Evolutionary conservation across 2,888 invertebrate species (phyloP), one percentile per base, ranked within the genome.

Genomic region (Branchellion lobata): DNA sequence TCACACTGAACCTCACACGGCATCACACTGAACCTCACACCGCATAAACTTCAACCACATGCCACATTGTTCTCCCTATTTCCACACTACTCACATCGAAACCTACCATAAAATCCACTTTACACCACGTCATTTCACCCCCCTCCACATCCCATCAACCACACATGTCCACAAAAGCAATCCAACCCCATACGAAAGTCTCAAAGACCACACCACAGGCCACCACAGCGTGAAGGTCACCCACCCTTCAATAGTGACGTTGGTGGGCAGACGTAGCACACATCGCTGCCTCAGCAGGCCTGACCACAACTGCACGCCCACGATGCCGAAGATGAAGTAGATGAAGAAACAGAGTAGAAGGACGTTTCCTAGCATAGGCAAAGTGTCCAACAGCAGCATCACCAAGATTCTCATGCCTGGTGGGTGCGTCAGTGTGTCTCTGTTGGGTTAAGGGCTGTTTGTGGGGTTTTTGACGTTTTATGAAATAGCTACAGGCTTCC

Each of bases 241-340:
- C 36, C 34, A 79, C 79, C 68, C 68, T 65, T 74, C 79, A 40
- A 73, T 65, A 21, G 72, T 71, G 80, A 82, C 79, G 47, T 82
- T 82, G 1, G 69, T 78, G 14, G 82, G 83, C 40, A 82, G 80
- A 33, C 92, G 91, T 81, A 95, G 90, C 87, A 93, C 94, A 88
- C 97, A 97, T 80, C 97, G 91, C 88, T 97, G 96, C 83, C 98
- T 90, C 79, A 99, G 90, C 82, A 98, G 94, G 73, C 99, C 99
- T 88, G 98, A 94, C 99, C 99, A 99, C 78, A 99, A 91, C 88
- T 99, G 99, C 65, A 99, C 99, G 29, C 99, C 99, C 84, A 99
- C 94, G 87, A 99, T 99, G 84, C 99, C 99, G 87, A 99, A 99
- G 88, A 99, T 99, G 91, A 99, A 99, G 92, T 99, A 99, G 81